phyloP scores from a whole-genome alignment of 2,888 invertebrate genomes.

The Chloromyia formosa region DNA sequence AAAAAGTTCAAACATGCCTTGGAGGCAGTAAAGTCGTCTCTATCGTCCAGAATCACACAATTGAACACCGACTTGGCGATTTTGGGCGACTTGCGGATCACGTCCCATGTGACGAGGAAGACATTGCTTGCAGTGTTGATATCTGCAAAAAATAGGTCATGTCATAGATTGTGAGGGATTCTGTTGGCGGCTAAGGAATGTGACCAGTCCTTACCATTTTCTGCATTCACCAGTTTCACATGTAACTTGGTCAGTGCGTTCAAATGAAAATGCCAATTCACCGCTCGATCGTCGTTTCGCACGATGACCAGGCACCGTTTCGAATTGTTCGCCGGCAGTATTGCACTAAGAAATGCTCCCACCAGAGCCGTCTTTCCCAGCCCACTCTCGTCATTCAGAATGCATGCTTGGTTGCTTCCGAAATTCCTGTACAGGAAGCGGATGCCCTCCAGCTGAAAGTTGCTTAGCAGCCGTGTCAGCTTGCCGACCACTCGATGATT shows the following conservation, averaged over 20 bases:
- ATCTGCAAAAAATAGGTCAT: conserved; percentile 52
- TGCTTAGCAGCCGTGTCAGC: conserved; percentile 58
- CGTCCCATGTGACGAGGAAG: conserved; percentile 60
- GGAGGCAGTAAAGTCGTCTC: conserved; percentile 59
- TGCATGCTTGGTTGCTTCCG: conserved; percentile 57
- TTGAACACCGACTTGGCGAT: conserved; percentile 59
- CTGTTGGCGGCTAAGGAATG: not conserved
- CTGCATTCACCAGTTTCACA: conserved; percentile 56
- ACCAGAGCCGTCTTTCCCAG: conserved; percentile 59
- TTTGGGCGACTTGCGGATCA: conserved; percentile 57
- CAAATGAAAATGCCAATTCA: conserved; percentile 61
- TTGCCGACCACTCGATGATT: conserved; percentile 54
- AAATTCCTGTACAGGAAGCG: conserved; percentile 58
- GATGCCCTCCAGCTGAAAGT: conserved; percentile 60
- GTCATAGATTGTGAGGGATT: not conserved
- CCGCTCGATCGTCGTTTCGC: conserved; percentile 57
- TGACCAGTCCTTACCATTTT: conserved; percentile 55
- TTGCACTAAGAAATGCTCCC: conserved; percentile 56
- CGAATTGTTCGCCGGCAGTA: conserved; percentile 50
- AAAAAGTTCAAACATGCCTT: conserved; percentile 60
- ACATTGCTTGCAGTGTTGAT: conserved; percentile 56
- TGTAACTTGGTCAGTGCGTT: conserved; percentile 56
- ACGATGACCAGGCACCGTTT: conserved; percentile 58
- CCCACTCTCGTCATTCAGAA: conserved; percentile 61
- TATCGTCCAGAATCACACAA: conserved; percentile 59